phyloP scores from a whole-genome alignment of 2,888 invertebrate genomes.

The Netelia virgata region DNA sequence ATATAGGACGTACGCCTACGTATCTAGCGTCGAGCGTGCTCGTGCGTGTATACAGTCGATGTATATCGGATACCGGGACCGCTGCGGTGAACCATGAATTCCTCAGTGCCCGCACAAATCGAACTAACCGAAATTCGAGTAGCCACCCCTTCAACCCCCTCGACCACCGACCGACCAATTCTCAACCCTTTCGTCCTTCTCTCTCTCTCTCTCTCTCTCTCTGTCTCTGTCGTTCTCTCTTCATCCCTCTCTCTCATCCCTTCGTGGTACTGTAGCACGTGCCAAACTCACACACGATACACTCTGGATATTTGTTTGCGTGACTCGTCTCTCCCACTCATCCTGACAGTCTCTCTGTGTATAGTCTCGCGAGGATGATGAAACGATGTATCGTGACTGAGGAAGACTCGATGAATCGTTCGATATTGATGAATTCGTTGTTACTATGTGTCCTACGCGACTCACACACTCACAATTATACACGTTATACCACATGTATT shows the following conservation, averaged over 20 bases:
- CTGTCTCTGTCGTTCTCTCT: too few relatives aligned
- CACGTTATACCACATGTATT: background rate
- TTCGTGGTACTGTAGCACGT: conserved; percentile 28
- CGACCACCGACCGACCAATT: background rate
- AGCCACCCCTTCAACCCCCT: conserved; percentile 28
- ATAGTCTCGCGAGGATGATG: conserved; percentile 7
- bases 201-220: background rate
- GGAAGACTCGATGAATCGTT: conserved; percentile 42
- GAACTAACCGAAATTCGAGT: conserved; percentile 64
- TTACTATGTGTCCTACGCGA: conserved; percentile 2
- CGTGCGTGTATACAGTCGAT: conserved; percentile 4
- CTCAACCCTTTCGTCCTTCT: background rate
- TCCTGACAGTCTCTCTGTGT: background rate
- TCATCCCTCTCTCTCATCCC: background rate
- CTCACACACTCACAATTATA: background rate
- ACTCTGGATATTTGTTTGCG: conserved; percentile 29
- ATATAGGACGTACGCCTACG: background rate
- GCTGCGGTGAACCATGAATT: conserved; percentile 59
- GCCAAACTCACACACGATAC: conserved; percentile 18
- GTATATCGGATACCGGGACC: conserved; percentile 35
- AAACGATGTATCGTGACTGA: conserved; percentile 34
- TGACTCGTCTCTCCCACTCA: background rate
- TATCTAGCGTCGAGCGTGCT: background rate
- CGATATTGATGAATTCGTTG: conserved; percentile 44
- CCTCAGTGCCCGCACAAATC: conserved; percentile 52